These are phyloP conservation scores for Agapostemon virescens DNA, from an alignment of 2,888 invertebrate genomes.

Conservation along the genomic window DNA sequence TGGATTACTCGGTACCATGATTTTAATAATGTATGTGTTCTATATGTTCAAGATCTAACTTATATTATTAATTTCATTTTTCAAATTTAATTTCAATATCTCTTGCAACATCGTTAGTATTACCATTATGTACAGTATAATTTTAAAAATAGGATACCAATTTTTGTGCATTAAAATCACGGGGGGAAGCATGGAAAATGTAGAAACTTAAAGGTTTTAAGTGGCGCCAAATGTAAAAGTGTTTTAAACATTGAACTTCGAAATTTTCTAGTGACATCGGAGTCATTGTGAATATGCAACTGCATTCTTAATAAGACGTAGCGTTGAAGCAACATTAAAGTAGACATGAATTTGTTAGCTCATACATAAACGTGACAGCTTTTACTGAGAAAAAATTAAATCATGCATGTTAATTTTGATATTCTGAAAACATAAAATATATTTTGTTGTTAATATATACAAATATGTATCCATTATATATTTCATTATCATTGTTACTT, in stretches of 20 bases:
- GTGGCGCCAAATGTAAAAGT: conserved; percentile 2
- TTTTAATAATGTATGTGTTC: conserved; percentile 43
- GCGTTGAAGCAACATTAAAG: conserved; percentile 3
- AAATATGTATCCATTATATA: conserved; percentile 42
- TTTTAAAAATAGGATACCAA: conserved; percentile 14
- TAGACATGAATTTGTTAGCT: conserved; percentile 30
- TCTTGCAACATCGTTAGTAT: conserved; percentile 17
- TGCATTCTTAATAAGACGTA: conserved; percentile 50
- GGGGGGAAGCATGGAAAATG: not conserved
- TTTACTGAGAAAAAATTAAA: conserved; percentile 35
- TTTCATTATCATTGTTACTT: conserved; percentile 55
- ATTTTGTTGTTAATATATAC: conserved; percentile 52
- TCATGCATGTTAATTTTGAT: conserved; percentile 35
- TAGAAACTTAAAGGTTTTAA: conserved; percentile 9
- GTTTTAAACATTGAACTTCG: conserved; percentile 23
- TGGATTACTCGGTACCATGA: conserved; percentile 42
- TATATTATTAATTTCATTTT: conserved; percentile 27
- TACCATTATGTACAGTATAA: conserved; percentile 16
- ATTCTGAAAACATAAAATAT: conserved; percentile 43
- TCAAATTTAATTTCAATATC: conserved; percentile 28
- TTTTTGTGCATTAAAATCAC: conserved; percentile 1
- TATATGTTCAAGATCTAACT: conserved; percentile 32
- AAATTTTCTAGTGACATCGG: conserved; percentile 23
- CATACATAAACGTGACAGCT: conserved; percentile 19
- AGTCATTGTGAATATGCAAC: conserved; percentile 39